These are phyloP conservation scores for Pararge aegeria DNA, from an alignment of 1,140 invertebrate genomes.

Conservation along the genomic window DNA sequence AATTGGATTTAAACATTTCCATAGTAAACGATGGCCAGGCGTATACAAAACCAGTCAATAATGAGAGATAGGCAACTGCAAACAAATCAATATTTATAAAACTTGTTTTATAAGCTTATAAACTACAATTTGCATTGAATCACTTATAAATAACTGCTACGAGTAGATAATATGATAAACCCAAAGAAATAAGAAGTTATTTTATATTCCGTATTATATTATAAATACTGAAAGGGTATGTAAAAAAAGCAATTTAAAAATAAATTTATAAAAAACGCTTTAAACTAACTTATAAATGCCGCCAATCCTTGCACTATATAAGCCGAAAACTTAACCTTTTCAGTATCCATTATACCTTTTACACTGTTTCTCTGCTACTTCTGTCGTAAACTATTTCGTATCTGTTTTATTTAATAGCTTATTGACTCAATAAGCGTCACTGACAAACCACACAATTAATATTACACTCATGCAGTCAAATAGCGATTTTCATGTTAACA, in stretches of 20 bases:
- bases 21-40: constrained; percentile 63
- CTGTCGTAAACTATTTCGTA: neutral
- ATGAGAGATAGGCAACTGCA: constrained; percentile 52
- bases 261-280: neutral
- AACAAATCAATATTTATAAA: constrained; percentile 20
- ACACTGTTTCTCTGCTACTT: neutral
- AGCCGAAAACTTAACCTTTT: constrained; percentile 40
- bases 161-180: no score
- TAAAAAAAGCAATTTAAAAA: constrained; percentile 2
- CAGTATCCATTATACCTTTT: constrained; percentile 30
- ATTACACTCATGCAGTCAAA: no score
- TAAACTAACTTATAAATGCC: constrained; percentile 49
- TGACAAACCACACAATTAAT: no score
- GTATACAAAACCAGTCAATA: constrained; percentile 51
- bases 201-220: no score
- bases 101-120: no score
- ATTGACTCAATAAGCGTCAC: no score
- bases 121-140: no score
- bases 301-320: constrained; percentile 42
- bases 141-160: no score
- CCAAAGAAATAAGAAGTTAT: no score
- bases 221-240: neutral
- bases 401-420: neutral
- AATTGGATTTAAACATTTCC: constrained; percentile 50
- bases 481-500: no score